Evolutionary conservation across 1,140 invertebrate genomes (phyloP).

Genomic region (Drosophila chauvacae): DNA sequence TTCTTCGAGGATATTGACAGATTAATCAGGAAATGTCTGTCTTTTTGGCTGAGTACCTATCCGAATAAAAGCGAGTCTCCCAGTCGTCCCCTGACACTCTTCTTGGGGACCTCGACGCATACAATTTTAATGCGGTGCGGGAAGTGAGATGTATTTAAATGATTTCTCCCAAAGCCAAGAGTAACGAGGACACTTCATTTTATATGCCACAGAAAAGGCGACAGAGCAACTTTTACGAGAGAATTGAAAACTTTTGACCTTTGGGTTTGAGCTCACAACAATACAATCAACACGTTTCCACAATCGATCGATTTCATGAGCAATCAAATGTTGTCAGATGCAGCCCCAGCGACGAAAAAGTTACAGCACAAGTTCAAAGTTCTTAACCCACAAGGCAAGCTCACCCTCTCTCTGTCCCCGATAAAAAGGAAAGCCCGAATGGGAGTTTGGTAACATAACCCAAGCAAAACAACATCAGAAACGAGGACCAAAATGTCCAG

Average conservation of each 20-base stretch:
- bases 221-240: constrained; percentile 70
- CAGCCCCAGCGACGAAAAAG: constrained; percentile 63
- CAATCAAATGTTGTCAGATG: constrained; percentile 78
- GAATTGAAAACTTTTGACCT: constrained; percentile 74
- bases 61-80: not conserved
- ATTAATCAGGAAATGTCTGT: constrained; percentile 29
- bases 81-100: not conserved
- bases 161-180: constrained; percentile 51
- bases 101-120: constrained; percentile 28
- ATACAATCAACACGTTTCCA: constrained; percentile 78
- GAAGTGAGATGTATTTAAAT: constrained; percentile 63
- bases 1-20: constrained; percentile 11
- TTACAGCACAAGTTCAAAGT: constrained; percentile 76
- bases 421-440: constrained; percentile 28
- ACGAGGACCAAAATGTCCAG: constrained; percentile 26
- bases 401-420: not conserved
- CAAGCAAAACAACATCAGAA: constrained; percentile 25
- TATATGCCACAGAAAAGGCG: constrained; percentile 54
- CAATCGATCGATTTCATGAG: constrained; percentile 81
- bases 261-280: constrained; percentile 56
- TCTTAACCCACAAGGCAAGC: constrained; percentile 59
- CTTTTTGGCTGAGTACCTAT: constrained; percentile 14
- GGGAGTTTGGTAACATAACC: constrained; percentile 49
- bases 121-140: constrained; percentile 62
- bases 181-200: constrained; percentile 69